Evolutionary conservation across 2,888 invertebrate genomes (phyloP), one percentile per base, ranked within the genome.

Genomic region (Protodeltote pygarga): DNA sequence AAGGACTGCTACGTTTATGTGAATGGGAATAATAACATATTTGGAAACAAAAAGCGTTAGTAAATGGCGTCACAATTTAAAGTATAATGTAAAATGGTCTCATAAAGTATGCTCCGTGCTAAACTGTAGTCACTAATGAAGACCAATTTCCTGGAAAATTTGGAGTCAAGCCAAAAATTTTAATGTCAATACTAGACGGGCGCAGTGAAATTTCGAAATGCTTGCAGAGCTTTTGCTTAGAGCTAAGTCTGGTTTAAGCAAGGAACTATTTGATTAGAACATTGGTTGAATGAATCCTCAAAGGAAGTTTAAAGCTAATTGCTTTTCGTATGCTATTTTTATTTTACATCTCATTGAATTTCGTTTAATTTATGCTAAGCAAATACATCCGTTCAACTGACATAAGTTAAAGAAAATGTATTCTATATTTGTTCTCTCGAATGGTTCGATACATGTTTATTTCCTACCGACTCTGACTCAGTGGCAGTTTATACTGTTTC

Each of bases 121-220:
- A 44, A 54, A 65, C 48, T 25, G 44, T 37, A 46, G 51, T 50
- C 52, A 38, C 34, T 63, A 67, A 67, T 63, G 59, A 59, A 53
- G 46, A 47, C 44, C 37, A 46, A 59, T 67, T 66, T 55, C 52
- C 32, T n/a, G 28, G 37, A 33, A 48, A 49, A 54, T 41, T 40
- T 67, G 67, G 71, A 63, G 23, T 25, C 8, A 17, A 49, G 67
- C 67, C 67, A 67, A 52, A 47, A 41, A 44, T 44, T 57, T 32
- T 59, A 55, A 59, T 67, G 51, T 42, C 52, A 42, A 57, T 52
- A 49, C 5, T 9, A 23, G 15, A 23, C 15, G 24, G 15, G 25
- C 15, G 8, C 20, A 33, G 8, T 17, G 37, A 46, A 69, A 44
- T 51, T 60, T 45, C 29, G 23, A 45, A 53, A 61, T 38, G 32